These are phyloP conservation scores for Sitobion miscanthi DNA, from an alignment of 1,140 invertebrate species.

Conservation along the genomic window DNA sequence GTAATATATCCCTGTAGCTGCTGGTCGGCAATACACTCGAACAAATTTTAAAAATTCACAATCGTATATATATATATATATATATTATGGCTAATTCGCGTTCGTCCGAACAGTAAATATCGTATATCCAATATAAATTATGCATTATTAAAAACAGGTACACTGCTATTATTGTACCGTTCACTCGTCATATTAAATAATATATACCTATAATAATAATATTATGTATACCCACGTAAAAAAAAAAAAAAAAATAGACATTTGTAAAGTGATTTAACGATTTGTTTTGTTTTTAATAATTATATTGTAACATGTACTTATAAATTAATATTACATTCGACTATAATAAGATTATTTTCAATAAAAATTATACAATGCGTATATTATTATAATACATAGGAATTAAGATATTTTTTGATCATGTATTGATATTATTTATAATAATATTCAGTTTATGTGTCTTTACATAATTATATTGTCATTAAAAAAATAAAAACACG, in stretches of 20 bases:
- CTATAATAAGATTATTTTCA: slow-evolving; percentile 20
- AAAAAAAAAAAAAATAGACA: background rate
- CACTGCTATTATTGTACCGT: background rate
- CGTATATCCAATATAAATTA: background rate
- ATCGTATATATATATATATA: background rate
- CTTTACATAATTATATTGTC: background rate
- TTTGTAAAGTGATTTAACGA: background rate
- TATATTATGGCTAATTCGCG: background rate
- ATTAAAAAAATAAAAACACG: background rate
- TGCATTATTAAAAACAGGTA: background rate
- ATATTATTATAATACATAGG: slow-evolving; percentile 6
- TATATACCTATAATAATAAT: background rate
- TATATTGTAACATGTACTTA: background rate
- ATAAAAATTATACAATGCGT: slow-evolving; percentile 22
- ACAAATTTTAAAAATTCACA: background rate
- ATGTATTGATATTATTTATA: background rate
- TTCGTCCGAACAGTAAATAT: background rate
- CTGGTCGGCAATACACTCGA: background rate
- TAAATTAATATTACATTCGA: slow-evolving; percentile 12
- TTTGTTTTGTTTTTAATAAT: slow-evolving; percentile 32
- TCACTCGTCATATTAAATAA: background rate
- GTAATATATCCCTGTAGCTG: background rate
- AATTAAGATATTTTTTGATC: slow-evolving; percentile 32
- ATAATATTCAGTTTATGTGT: slow-evolving; percentile 31
- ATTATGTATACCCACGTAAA: background rate